Conservation (phyloP, 2,797 vertebrate genomes). For the Clarias laeviceps region DNA sequence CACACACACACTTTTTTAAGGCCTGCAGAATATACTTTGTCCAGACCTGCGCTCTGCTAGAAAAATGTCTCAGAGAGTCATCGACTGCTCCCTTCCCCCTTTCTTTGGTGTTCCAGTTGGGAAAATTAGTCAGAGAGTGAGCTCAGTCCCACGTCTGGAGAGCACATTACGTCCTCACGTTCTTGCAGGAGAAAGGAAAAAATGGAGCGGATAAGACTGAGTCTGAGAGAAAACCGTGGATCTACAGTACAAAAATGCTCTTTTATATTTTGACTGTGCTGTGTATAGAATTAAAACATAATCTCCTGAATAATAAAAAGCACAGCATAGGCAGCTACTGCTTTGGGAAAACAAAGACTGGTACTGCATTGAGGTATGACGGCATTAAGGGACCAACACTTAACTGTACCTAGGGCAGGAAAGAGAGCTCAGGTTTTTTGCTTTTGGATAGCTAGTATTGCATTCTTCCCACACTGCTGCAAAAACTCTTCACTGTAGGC, state of each 20-base stretch:
- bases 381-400: neutral
- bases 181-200: slow-evolving; percentile 26
- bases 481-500: slow-evolving; percentile 42
- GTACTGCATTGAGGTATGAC: neutral
- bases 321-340: neutral
- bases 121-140: slow-evolving; percentile 63
- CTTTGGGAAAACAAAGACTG: neutral
- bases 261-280: neutral
- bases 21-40: slow-evolving; percentile 55
- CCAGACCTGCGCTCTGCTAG: slow-evolving; percentile 59
- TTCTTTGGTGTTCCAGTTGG: slow-evolving; percentile 54
- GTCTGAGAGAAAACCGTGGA: neutral
- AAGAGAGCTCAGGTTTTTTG: neutral
- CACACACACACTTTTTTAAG: slow-evolving; percentile 16
- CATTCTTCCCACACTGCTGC: slow-evolving; percentile 27
- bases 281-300: neutral
- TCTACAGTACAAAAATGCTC: too few species aligned
- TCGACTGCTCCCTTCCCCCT: slow-evolving; percentile 53
- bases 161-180: slow-evolving; percentile 54
- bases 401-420: neutral
- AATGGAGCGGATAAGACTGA: slow-evolving; percentile 2
- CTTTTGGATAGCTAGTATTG: neutral
- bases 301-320: neutral
- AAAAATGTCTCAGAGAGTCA: slow-evolving; percentile 61
- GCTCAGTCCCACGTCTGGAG: slow-evolving; percentile 58